These are phyloP conservation scores for Hyppa rectilinea DNA, from an alignment of 2,888 invertebrate species.

Conservation along the genomic window DNA sequence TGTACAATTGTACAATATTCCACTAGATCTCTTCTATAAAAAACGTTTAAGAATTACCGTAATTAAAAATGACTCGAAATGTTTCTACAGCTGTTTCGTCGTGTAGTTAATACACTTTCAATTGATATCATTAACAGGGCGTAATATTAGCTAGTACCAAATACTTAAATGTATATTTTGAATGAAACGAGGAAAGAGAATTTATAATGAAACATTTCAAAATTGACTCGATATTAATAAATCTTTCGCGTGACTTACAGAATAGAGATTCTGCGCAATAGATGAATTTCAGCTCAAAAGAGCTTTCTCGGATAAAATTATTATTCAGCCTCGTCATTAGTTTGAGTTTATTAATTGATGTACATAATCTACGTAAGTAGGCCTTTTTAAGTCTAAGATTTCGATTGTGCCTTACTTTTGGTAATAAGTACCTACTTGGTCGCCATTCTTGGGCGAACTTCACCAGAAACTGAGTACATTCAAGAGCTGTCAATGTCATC, in stretches of 20 bases:
- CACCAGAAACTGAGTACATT: not conserved
- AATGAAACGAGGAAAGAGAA: conserved; percentile 2
- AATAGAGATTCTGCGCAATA: conserved; percentile 19
- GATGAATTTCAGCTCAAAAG: conserved; percentile 34
- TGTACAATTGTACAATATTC: conserved; percentile 42
- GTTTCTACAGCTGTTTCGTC: conserved; percentile 20
- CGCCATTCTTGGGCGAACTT: conserved; percentile 5
- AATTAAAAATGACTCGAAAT: conserved; percentile 9
- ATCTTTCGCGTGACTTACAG: conserved; percentile 28
- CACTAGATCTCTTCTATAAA: conserved; percentile 23
- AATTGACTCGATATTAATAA: conserved; percentile 43
- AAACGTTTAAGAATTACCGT: conserved; percentile 12
- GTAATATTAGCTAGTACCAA: not conserved
- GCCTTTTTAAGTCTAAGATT: conserved; percentile 53
- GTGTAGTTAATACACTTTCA: conserved; percentile 12
- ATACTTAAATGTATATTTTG: not conserved
- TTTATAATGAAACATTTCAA: conserved; percentile 29
- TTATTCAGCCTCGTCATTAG: conserved; percentile 37
- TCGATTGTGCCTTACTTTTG: conserved; percentile 26
- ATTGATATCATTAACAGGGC: not conserved
- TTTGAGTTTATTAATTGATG: conserved; percentile 40
- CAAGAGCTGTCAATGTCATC: not conserved
- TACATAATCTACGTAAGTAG: conserved; percentile 53
- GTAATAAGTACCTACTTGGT: conserved; percentile 3
- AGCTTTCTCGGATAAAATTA: conserved; percentile 20